Evolutionary conservation across 2,888 invertebrate genomes (phyloP), one percentile per base, ranked within the genome.

Genomic region (Diaprepes abbreviatus): DNA sequence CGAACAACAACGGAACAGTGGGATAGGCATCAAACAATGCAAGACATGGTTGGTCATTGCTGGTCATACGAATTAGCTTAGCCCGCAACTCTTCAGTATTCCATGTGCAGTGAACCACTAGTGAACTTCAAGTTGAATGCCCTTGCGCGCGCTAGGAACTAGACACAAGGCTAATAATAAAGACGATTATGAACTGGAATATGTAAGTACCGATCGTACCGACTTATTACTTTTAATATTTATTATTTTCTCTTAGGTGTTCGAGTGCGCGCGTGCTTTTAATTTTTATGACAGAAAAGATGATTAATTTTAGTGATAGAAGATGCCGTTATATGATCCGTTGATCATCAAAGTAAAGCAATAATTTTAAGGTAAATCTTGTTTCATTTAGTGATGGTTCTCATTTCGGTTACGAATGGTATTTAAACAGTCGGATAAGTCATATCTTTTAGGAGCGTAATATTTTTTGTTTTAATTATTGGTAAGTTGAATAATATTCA

Each of bases 101-200:
- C 75, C 73, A 74, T 76, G 77, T 75, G 74, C 75, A 73, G 74
- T 76, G 76, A 76, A 76, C 75, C 73, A 73, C 73, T 74, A 74
- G 72, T 75, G 75, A 76, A 75, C 76, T 76, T 75, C 74, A 74
- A 75, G 79, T 78, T 79, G 78, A 78, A 79, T 78, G 78, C 78
- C 79, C 79, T 78, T 75, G 72, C 64, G 66, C 69, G 54, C 62
- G 75, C 72, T 74, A 73, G 70, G 72, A 73, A 73, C 72, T 74
- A 74, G 65, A 74, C 69, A 71, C 75, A 75, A 75, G 74, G 75
- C 75, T 76, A 75, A 65, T 72, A 74, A 62, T 71, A 74, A 76
- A 72, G 71, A 71, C 70, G 67, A 67, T 71, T 74, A 75, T 74
- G 76, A 75, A 74, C 72, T 74, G 72, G 73, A 63, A 71, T 72